Evolutionary conservation across 2,888 invertebrate species (phyloP).

Genomic region (Ametastegia equiseti): DNA sequence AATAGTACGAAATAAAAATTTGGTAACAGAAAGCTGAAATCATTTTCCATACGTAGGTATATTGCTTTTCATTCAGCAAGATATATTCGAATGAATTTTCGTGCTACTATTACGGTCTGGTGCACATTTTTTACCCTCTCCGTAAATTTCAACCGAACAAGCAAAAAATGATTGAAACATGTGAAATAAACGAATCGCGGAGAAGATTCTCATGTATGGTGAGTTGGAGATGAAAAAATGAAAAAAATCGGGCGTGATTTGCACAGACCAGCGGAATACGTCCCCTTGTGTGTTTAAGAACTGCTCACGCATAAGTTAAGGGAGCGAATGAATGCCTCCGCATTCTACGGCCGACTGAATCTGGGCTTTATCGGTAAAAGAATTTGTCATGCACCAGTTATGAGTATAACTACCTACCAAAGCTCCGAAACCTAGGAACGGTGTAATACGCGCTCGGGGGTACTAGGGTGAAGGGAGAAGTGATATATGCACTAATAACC

Average conservation of each 20-base stretch:
- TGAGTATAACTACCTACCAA: slow-evolving; percentile 35
- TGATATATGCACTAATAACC: slow-evolving; percentile 44
- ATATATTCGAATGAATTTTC: background rate
- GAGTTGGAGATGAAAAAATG: background rate
- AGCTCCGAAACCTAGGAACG: slow-evolving; percentile 29
- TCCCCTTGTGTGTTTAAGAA: slow-evolving; percentile 14
- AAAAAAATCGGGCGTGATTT: background rate
- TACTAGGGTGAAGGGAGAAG: slow-evolving; percentile 9
- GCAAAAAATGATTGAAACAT: background rate
- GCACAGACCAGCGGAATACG: background rate
- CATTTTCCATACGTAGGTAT: background rate
- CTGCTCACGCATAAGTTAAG: slow-evolving; percentile 17
- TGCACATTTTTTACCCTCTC: too few relatives aligned
- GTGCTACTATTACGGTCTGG: background rate
- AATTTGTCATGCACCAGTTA: slow-evolving; percentile 43
- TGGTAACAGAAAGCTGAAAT: background rate
- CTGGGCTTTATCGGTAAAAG: slow-evolving; percentile 37
- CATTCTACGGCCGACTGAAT: background rate
- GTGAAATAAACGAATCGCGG: background rate
- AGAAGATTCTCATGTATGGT: background rate
- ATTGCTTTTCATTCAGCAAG: background rate
- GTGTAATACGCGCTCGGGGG: slow-evolving; percentile 30
- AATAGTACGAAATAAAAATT: background rate
- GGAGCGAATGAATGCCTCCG: slow-evolving; percentile 31
- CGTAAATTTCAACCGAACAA: background rate